These are phyloP conservation scores for Hyles lineata DNA, from an alignment of 2,888 invertebrate genomes.

Conservation along the genomic window DNA sequence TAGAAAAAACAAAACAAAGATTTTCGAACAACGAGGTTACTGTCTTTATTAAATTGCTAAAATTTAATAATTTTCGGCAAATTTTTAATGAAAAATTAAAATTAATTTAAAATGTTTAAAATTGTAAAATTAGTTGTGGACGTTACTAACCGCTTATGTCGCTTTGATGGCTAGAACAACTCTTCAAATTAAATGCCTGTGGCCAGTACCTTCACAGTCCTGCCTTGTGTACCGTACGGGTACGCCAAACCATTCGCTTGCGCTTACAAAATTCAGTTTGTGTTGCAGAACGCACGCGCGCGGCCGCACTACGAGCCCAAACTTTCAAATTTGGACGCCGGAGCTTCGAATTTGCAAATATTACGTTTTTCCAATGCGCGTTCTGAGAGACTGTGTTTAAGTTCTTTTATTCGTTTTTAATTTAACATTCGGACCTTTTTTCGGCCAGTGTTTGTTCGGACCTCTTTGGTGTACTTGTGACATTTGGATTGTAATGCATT, in stretches of 20 bases:
- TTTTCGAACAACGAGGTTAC: neutral
- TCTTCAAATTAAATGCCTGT: constrained; percentile 37
- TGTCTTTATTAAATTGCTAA: neutral
- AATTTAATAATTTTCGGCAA: neutral
- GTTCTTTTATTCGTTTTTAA: constrained; percentile 47
- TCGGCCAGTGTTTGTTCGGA: constrained; percentile 51
- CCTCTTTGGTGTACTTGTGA: constrained; percentile 58
- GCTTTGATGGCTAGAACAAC: constrained; percentile 42
- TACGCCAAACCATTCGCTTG: constrained; percentile 69
- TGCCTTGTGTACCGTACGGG: constrained; percentile 59
- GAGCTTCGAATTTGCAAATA: constrained; percentile 57
- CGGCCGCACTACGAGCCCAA: constrained; percentile 77
- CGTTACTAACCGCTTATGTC: constrained; percentile 38
- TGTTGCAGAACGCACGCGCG: constrained; percentile 78
- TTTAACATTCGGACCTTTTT: constrained; percentile 48
- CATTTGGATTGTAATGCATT: constrained; percentile 79
- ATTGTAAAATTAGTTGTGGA: constrained; percentile 30
- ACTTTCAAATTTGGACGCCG: constrained; percentile 72
- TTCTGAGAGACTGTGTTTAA: constrained; percentile 37
- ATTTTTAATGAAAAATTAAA: no score
- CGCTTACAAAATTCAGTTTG: constrained; percentile 82
- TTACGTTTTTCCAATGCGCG: constrained; percentile 40
- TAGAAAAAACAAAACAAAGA: neutral
- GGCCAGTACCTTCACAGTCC: constrained; percentile 75
- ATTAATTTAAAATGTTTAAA: neutral